These are phyloP conservation scores for Acanthurus tractus DNA, from an alignment of 2,797 vertebrate genomes.

Conservation along the genomic window DNA sequence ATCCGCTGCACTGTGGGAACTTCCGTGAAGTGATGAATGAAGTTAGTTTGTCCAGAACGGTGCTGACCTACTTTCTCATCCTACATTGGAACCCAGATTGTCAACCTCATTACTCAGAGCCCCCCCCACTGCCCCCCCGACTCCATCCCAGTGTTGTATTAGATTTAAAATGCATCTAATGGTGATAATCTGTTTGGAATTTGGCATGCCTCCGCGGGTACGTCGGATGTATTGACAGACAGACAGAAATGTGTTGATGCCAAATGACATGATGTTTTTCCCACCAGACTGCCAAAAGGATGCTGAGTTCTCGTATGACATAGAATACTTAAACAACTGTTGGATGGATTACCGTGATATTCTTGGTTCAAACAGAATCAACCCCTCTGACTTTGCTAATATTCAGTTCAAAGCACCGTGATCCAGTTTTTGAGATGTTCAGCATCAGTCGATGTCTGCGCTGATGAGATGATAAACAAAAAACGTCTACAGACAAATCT, in stretches of 20 bases:
- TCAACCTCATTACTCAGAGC: constrained; percentile 64
- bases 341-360: neutral
- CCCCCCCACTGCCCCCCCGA: neutral
- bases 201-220: constrained; percentile 6
- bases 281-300: neutral
- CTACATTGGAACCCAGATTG: constrained; percentile 56
- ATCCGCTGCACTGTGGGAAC: constrained; percentile 7
- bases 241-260: constrained; percentile 23
- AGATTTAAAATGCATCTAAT: constrained; percentile 35
- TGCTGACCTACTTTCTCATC: constrained; percentile 67
- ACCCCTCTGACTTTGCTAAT: no score
- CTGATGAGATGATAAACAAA: no score
- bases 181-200: constrained; percentile 45
- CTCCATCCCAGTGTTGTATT: constrained; percentile 33
- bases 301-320: neutral
- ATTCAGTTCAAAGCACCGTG: no score
- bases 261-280: constrained; percentile 3
- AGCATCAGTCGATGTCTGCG: no score
- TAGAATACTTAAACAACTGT: neutral
- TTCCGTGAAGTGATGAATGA: constrained; percentile 23
- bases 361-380: no score
- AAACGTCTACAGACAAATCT: no score
- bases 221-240: neutral
- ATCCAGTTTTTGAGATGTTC: no score
- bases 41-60: constrained; percentile 39